Base-by-base conservation (phyloP, 2,113 vertebrate genomes). In the Labrus mixtus region DNA sequence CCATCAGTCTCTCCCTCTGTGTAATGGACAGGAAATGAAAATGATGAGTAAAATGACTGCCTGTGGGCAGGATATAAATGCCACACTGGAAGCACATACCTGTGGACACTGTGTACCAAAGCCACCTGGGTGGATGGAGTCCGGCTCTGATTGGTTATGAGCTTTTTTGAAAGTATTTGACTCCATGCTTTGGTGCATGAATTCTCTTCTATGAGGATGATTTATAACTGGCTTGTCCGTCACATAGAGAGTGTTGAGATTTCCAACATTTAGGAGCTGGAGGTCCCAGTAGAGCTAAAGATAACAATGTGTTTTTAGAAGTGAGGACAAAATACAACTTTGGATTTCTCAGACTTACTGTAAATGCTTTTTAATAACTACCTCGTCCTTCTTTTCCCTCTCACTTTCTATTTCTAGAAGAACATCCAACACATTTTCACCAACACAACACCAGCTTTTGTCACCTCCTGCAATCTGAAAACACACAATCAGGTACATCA, bases 261-360 rank as follows among this genome's bases (percentile, higher is more conserved):
- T 76, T 19, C 86, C 82, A 17, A 46, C 68, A 71, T 90, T 93
- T 48, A 93, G 67, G 57, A 95, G 84, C 82, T 93, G 92, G 5
- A 88, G 74, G 20, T 95, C 91, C 94, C 94, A 95, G 70, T 81
- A 91, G 2, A 93, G 48, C 95, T 94, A 65, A 23, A 85, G 25
- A 81, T 12, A 69, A 70, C 46, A 73, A 13, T 50, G 46, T 3
- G 37, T 16, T 39, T 13, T 67, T 25, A 72, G 33, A 20, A n/a
- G 22, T 29, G 5, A 63, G 39, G 37, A 41, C 8, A 53, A 20
- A 29, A 17, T 41, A 10, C 51, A 8, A 66, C 50, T 51, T 57
- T 19, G 2, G 6, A 3, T 10, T 68, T 68, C 4, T 68, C n/a
- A 25, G 8, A 51, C 48, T 3, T n/a, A n/a, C n/a, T n/a, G n/a